phyloP scores from a whole-genome alignment of 1,140 invertebrate species.

The Tetramorium simillimum region DNA sequence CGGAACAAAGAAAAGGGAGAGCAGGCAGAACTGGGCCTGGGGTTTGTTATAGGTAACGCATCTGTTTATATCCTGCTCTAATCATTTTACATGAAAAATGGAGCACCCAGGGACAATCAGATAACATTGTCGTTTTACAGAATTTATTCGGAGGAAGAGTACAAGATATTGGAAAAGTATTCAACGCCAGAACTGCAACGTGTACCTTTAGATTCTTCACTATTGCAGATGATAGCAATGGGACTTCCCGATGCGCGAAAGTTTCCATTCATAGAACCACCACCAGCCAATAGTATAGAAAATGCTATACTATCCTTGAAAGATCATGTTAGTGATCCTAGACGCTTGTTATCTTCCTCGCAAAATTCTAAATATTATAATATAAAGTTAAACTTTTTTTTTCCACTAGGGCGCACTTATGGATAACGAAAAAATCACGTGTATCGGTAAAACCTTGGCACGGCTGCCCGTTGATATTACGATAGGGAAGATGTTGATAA shows the following conservation, averaged over 20 bases:
- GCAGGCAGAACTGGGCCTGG: slow-evolving; percentile 92
- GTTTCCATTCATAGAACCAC: slow-evolving; percentile 98
- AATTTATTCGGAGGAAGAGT: slow-evolving; percentile 95
- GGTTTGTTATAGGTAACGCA: slow-evolving; percentile 85
- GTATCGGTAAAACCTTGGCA: slow-evolving; percentile 94
- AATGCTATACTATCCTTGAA: slow-evolving; percentile 94
- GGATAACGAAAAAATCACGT: slow-evolving; percentile 94
- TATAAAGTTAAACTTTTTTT: background rate
- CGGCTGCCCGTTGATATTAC: slow-evolving; percentile 97
- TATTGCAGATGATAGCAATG: slow-evolving; percentile 98
- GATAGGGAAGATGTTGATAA: slow-evolving; percentile 98
- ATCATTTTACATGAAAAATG: slow-evolving; percentile 62
- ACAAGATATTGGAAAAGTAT: slow-evolving; percentile 91
- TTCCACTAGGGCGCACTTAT: slow-evolving; percentile 92
- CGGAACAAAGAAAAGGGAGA: slow-evolving; percentile 98
- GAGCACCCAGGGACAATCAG: background rate
- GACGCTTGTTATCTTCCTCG: slow-evolving; percentile 41
- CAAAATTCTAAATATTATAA: slow-evolving; percentile 15
- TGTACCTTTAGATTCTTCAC: slow-evolving; percentile 96
- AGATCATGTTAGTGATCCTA: slow-evolving; percentile 90
- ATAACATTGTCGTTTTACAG: slow-evolving; percentile 86
- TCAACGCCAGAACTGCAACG: slow-evolving; percentile 96
- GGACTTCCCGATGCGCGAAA: slow-evolving; percentile 95
- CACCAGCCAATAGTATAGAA: slow-evolving; percentile 93
- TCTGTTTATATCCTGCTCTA: slow-evolving; percentile 4